Base-by-base conservation (phyloP, 2,888 invertebrate species). In the Orthosia incerta region DNA sequence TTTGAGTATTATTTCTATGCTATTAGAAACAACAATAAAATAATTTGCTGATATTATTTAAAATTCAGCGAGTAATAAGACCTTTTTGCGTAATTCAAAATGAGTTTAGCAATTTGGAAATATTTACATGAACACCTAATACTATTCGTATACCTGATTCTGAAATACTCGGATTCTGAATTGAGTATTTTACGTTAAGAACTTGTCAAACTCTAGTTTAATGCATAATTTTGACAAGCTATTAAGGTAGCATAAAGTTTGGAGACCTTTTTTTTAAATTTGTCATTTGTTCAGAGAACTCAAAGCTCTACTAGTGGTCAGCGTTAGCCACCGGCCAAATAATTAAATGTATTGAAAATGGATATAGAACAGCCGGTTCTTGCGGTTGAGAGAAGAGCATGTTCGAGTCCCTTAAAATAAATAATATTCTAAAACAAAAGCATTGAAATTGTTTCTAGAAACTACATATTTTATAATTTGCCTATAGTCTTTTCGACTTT, bases 11-110 rank as follows among this genome's bases (percentile, higher is more conserved):
- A 13, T 51, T 59, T 77, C 45, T 18, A 16, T 18, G 12, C 1
- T 20, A n/a, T 39, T 76, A 59, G 57, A 59, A 51, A 20, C 51
- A 51, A 51, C 51, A 51, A 51, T 51, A 12, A 51, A 39, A 39
- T 39, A 39, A 39, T 39, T 39, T 9, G 39, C 0, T 9, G 9
- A 39, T 39, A 39, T 39, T 39, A 39, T 39, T 39, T 39, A 9
- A 1, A 39, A 12, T 51, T n/a, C 51, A 51, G 12, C 4, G 51
- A 51, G 12, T 12, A 51, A 51, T n/a, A 51, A 51, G n/a, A 51
- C 9, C 0, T 50, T n/a, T n/a, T 50, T 50, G 7, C 50, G 18
- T 3, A 50, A 50, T 18, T 11, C 18, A 50, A 50, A n/a, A 9
- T 39, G 39, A 50, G 9, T 9, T 18, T 7, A 7, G 50, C 50